These are phyloP conservation scores for Euthynnus affinis DNA, from an alignment of 2,797 vertebrate species.

Conservation along the genomic window DNA sequence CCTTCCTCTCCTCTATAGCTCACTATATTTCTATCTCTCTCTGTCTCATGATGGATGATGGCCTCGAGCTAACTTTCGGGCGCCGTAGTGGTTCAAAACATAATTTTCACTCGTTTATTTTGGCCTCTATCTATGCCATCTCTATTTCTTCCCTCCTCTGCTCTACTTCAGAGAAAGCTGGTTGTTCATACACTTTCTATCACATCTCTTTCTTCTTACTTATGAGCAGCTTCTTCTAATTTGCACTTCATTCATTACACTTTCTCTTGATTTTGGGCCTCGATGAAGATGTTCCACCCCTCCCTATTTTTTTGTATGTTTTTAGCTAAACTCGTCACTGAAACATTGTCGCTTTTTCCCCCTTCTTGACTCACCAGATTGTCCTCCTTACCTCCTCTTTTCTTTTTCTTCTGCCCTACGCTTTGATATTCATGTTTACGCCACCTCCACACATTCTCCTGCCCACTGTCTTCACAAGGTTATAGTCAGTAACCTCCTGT, in stretches of 20 bases:
- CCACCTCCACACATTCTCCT: slow-evolving; percentile 23
- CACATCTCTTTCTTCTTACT: neutral
- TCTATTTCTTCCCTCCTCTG: neutral
- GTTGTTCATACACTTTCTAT: neutral
- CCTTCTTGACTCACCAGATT: neutral
- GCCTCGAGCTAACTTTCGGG: slow-evolving; percentile 47
- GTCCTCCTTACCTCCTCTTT: neutral
- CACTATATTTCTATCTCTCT: neutral
- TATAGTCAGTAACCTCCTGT: slow-evolving; percentile 27
- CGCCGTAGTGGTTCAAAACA: slow-evolving; percentile 62
- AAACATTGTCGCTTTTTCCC: neutral
- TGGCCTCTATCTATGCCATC: slow-evolving; percentile 25
- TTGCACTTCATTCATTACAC: neutral
- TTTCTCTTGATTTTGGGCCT: neutral
- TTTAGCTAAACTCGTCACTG: neutral
- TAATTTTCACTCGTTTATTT: slow-evolving; percentile 56
- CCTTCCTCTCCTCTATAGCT: neutral
- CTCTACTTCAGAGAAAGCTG: slow-evolving; percentile 15
- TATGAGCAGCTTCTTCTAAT: slow-evolving; percentile 6
- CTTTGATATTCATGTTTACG: slow-evolving; percentile 8
- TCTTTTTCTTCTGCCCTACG: neutral
- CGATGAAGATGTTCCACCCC: neutral
- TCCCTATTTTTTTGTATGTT: neutral
- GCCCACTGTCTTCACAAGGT: slow-evolving; percentile 17
- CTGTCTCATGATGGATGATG: slow-evolving; percentile 49